These are phyloP conservation scores for Eilema sororculum DNA, from an alignment of 2,888 invertebrate genomes.

Conservation along the genomic window DNA sequence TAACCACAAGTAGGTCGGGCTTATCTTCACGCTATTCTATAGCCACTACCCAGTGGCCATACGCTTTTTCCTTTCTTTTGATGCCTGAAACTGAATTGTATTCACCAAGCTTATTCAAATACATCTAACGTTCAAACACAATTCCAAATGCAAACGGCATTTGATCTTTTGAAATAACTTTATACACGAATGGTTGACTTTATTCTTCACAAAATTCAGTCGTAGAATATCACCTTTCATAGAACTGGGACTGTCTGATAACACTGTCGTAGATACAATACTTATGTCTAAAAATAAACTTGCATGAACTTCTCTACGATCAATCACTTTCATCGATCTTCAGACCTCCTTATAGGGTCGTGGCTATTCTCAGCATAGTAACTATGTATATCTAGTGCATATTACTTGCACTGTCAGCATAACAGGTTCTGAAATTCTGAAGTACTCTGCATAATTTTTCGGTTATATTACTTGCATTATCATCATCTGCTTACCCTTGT, in stretches of 20 bases:
- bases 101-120: background rate
- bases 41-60: no score
- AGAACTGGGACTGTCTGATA: background rate
- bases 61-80: background rate
- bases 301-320: background rate
- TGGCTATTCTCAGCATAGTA: background rate
- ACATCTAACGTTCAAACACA: background rate
- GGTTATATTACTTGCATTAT: no score
- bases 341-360: background rate
- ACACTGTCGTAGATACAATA: background rate
- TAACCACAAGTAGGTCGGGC: no score
- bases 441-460: no score
- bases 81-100: background rate
- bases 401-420: no score
- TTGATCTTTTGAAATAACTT: conserved; percentile 1
- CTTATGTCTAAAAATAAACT: background rate
- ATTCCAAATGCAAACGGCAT: background rate
- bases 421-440: no score
- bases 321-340: background rate
- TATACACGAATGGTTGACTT: background rate
- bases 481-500: no score
- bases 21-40: no score
- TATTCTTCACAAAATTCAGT: background rate
- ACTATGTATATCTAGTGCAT: background rate
- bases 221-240: background rate